Evolutionary conservation across 2,888 invertebrate species (phyloP), one percentile per base, ranked within the genome.

Genomic region (Chorisops tibialis): DNA sequence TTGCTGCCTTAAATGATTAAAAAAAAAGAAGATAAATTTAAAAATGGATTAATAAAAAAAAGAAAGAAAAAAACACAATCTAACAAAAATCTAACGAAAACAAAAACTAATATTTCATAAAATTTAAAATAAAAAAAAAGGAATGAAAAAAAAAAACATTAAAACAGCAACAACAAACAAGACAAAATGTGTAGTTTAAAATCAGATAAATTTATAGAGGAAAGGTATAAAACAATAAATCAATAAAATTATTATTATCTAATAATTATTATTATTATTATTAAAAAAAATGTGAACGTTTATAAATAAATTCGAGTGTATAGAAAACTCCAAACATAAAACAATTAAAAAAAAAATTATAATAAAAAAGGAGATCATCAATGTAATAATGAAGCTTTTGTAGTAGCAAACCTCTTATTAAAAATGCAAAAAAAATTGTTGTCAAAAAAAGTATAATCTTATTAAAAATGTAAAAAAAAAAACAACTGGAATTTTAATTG

Each of bases 1-100:
- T 59, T 59, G 59, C 59, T 59, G 59, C 59, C 59, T 59, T 59
- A 59, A 59, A 49, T 59, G 49, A 39, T 21, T 21, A 43, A 59
- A 59, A 21, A 16, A 39, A 56, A 41, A n/a, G n/a, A n/a, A n/a
- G n/a, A n/a, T n/a, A n/a, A n/a, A n/a, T n/a, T n/a, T n/a, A n/a
- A n/a, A n/a, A n/a, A n/a, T n/a, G n/a, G n/a, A 56, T 24, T 43
- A 56, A 52, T 39, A 24, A 59, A 48, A 59, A 49, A 49, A 38
- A 38, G 7, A 12, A 52, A 16, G 21, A 38, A 14, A 6, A 49
- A 50, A 38, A 48, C 14, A 14, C 49, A 49, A 47, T 9, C 5
- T 39, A 41, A 24, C 24, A 41, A 41, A 56, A n/a, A 39, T 16
- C 14, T 19, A 56, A 45, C 24, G 35, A 18, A 43, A 30, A 14